Evolutionary conservation across 2,797 vertebrate species (phyloP).

Genomic region (Tamandua tetradactyla): DNA sequence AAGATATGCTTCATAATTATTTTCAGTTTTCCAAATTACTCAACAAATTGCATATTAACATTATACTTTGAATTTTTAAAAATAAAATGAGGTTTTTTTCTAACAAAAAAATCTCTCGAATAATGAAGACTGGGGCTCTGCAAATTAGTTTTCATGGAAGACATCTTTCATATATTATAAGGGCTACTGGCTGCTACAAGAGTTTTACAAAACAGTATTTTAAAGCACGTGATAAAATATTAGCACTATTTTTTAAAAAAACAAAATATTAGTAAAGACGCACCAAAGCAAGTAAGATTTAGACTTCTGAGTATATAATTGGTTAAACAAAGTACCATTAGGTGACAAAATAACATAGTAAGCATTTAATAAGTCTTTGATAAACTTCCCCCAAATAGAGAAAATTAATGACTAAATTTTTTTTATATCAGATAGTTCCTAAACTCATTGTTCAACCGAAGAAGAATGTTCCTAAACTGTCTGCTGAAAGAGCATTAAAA

Average conservation of each 20-base stretch:
- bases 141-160: neutral
- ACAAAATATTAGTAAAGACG: neutral
- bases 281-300: neutral
- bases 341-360: neutral
- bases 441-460: neutral
- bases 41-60: neutral
- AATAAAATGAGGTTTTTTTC: neutral
- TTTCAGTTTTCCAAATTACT: constrained; percentile 37
- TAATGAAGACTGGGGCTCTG: neutral
- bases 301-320: too few relatives aligned
- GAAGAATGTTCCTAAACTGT: neutral
- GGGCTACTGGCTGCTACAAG: neutral
- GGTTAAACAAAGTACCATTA: too few relatives aligned
- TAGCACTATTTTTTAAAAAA: neutral
- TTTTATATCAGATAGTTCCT: neutral
- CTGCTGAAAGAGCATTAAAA: neutral
- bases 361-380: neutral
- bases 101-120: neutral
- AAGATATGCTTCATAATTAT: neutral
- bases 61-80: neutral
- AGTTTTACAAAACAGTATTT: neutral
- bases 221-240: neutral
- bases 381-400: neutral
- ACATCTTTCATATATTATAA: neutral
- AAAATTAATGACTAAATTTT: neutral